Evolutionary conservation across 2,113 vertebrate genomes (phyloP), one percentile per base, ranked within the genome.

Genomic region (Chitala chitala): DNA sequence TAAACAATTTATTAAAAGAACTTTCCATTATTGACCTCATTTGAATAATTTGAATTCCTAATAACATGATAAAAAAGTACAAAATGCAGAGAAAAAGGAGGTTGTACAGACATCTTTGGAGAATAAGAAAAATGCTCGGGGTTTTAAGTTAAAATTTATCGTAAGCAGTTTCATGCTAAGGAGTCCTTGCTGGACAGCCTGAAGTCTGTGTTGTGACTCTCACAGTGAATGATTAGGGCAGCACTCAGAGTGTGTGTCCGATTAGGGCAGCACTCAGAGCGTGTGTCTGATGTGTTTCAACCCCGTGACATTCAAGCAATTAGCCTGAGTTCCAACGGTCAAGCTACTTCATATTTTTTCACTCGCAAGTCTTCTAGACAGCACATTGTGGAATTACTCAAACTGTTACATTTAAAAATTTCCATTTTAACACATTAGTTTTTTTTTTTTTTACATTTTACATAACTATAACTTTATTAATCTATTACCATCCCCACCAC

Each of bases 21-120:
- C 50, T 71, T 71, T 71, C 36, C 44, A 36, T 33, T 54, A 71
- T 71, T 55, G 36, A 55, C 85, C 89, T 88, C 71, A 24, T 86
- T 78, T 72, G 89, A 91, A 89, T 92, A 93, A 94, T 94, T 94
- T 92, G 92, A 95, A 94, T 93, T 91, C 88, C 87, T 91, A 92
- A 93, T 95, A 95, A 96, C 38, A 20, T 63, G 59, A 63, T 33
- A 63, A 63, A 63, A 63, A 63, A 33, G 33, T 17, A 63, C 59
- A 63, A 36, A 63, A 63, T 29, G 31, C 59, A 33, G 31, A 63
- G 59, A 15, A 63, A 36, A 63, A 63, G 59, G 38, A 33, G 59
- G 33, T 63, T 29, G 31, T 33, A 63, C 13, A 33, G 59, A 63
- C 31, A 63, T 20, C 13, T 29, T 36, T 17, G 59, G 59, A 63